Conservation (phyloP, 2,797 vertebrate genomes). For the Sebastes jordani region DNA sequence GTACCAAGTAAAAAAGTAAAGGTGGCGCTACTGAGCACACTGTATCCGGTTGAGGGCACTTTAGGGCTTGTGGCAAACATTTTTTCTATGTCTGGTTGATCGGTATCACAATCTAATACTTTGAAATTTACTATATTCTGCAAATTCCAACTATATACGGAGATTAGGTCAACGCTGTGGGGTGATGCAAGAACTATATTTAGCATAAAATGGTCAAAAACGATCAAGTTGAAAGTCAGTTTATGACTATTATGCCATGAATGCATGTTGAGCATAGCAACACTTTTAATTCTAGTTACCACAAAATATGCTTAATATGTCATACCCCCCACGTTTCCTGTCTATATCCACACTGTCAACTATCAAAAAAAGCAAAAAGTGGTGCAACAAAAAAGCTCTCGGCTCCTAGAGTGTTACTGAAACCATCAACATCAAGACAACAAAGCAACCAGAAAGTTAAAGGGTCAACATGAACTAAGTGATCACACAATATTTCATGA, state of each 20-base stretch:
- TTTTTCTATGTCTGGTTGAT: not conserved
- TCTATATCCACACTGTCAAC: not conserved
- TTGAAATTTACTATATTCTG: not conserved
- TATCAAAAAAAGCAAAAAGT: not conserved
- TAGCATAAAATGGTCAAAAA: not conserved
- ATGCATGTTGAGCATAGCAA: not conserved
- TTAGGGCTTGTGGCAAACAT: not conserved
- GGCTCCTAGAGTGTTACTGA: not conserved
- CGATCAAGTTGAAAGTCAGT: not conserved
- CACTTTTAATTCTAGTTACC: not conserved
- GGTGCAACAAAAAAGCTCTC: not conserved
- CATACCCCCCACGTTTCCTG: not conserved
- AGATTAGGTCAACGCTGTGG: not conserved
- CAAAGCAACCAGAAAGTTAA: constrained; percentile 10
- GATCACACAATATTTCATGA: not conserved
- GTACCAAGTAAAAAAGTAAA: not conserved
- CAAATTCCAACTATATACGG: not conserved
- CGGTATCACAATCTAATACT: not conserved
- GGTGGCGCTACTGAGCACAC: not conserved
- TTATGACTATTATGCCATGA: not conserved
- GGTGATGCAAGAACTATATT: not conserved
- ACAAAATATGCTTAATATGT: not conserved
- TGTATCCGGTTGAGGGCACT: not conserved
- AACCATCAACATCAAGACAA: not conserved
- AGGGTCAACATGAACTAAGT: not conserved